Conservation (phyloP, 2,888 invertebrate species). For the Coleophora flavipennella region DNA sequence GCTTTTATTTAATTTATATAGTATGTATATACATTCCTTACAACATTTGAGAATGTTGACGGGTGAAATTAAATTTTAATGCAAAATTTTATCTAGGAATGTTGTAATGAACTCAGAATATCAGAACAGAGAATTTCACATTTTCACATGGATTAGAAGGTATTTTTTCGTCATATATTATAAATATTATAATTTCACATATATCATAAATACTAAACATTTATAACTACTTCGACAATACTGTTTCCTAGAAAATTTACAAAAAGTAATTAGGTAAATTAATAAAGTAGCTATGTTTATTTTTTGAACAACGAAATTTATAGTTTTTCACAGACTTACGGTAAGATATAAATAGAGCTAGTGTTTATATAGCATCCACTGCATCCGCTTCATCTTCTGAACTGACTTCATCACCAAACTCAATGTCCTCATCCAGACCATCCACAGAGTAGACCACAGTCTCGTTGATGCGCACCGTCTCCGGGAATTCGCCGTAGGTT, state of each 20-base stretch:
- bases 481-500: slow-evolving; percentile 98
- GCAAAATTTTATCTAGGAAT: slow-evolving; percentile 41
- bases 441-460: slow-evolving; percentile 95
- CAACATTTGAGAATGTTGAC: slow-evolving; percentile 10
- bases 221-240: no score
- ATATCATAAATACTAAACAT: no score
- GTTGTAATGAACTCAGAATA: no score
- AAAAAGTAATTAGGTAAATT: slow-evolving; percentile 38
- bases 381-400: slow-evolving; percentile 90
- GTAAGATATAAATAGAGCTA: slow-evolving; percentile 47
- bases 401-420: slow-evolving; percentile 95
- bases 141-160: no score
- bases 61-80: slow-evolving; percentile 1
- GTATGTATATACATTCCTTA: slow-evolving; percentile 64
- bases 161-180: no score
- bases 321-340: slow-evolving; percentile 68
- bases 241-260: slow-evolving; percentile 23
- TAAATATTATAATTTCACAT: no score
- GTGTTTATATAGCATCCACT: slow-evolving; percentile 75
- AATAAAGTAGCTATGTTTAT: no score
- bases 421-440: slow-evolving; percentile 96
- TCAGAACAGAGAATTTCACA: slow-evolving; percentile 27
- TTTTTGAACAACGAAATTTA: slow-evolving; percentile 53
- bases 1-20: slow-evolving; percentile 48
- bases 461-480: slow-evolving; percentile 97